phyloP scores from a whole-genome alignment of 1,140 invertebrate species.

The Oryctes rhinoceros region DNA sequence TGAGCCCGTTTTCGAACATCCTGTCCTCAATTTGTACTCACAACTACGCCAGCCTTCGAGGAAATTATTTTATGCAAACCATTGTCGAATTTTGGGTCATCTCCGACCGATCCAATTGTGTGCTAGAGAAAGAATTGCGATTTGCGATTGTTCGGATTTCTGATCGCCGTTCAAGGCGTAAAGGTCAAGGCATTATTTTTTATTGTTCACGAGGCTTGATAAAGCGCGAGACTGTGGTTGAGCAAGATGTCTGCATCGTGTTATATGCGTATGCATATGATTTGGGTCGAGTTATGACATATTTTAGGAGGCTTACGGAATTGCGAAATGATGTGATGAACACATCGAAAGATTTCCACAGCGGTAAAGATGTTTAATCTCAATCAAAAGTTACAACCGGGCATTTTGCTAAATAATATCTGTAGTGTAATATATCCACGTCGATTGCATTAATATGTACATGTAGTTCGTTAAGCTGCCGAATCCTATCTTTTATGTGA shows the following conservation, averaged over 20 bases:
- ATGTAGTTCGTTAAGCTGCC: too few species aligned
- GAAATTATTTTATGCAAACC: slow-evolving; percentile 22
- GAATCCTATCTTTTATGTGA: too few species aligned
- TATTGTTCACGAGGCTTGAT: slow-evolving; percentile 11
- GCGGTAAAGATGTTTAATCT: background rate
- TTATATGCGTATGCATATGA: slow-evolving; percentile 15
- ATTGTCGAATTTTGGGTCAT: background rate
- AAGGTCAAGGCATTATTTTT: slow-evolving; percentile 31
- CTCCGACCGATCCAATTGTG: background rate
- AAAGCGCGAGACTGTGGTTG: background rate
- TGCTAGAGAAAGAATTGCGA: background rate
- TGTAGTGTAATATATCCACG: too few species aligned
- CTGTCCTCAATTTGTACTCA: slow-evolving; percentile 1
- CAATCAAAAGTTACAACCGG: background rate
- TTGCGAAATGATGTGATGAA: background rate
- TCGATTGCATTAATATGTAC: too few species aligned
- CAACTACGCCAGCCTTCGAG: background rate
- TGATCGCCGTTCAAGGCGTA: slow-evolving; percentile 28
- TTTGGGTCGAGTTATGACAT: slow-evolving; percentile 36
- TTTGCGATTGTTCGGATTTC: slow-evolving; percentile 28
- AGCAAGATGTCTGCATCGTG: slow-evolving; percentile 23
- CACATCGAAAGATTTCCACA: background rate
- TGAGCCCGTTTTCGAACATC: slow-evolving; percentile 22
- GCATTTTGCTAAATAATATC: too few species aligned
- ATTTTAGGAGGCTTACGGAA: slow-evolving; percentile 24